Base-by-base conservation (phyloP, 2,888 invertebrate genomes). In the Pantelozetes paolii region DNA sequence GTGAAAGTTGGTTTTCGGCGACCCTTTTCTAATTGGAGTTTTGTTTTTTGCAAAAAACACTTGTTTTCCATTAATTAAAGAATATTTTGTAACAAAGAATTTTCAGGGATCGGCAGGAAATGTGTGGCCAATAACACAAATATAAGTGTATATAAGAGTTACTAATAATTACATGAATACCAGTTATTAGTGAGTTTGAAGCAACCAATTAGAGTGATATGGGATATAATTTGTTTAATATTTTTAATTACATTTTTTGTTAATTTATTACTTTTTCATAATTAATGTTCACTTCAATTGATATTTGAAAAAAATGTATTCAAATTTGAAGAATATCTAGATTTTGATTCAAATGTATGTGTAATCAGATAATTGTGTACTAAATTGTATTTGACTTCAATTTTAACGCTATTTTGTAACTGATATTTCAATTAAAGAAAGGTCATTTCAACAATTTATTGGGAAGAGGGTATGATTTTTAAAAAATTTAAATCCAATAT, bases 41-140 rank as follows among this genome's bases (percentile, higher is more conserved):
- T 62, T 62, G 62, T 62, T 62, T 59, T 62, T 62, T n/a, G n/a
- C n/a, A n/a, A n/a, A n/a, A 15, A 28, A 62, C 30, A 62, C 62
- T 36, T 20, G 32, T 59, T 59, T 28, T 20, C 36, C n/a, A 30
- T 36, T 36, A 62, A 62, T 62, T 62, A 30, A 32, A 36, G 30
- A 30, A 36, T 8, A n/a, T 32, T 62, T 28, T 30, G 32, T 62
- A 62, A 62, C 62, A 62, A 62, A 62, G 62, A 62, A 62, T 62
- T 62, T 59, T 26, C 1, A 62, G 62, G 62, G 62, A 62, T 62
- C 15, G 62, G 62, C 62, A 62, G 62, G 62, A 62, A 62, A 36
- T 62, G 62, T 62, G 54, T 54, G 54, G 54, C 54, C 23, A 23
- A 54, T 54, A 54, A 54, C 54, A 54, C 23, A 26, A 54, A 54